Percentiles rank a stretch among this genome's conserved stretches.
These are phyloP conservation scores for Rhinogobio ventralis DNA, from an alignment of 2,797 vertebrate genomes.

Conservation along the genomic window DNA sequence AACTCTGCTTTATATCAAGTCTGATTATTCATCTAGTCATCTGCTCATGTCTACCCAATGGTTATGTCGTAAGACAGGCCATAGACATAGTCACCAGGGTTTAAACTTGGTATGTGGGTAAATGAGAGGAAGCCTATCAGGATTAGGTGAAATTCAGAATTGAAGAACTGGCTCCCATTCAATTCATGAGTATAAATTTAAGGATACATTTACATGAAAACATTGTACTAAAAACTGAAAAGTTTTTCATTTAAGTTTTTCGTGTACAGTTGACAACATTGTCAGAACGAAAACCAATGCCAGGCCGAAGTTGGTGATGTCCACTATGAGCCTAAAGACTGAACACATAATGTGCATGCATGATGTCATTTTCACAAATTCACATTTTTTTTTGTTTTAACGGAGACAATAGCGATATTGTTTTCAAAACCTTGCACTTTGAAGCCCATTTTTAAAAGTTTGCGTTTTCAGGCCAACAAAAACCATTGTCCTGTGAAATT, in stretches of 20 bases:
- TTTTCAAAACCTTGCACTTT: not conserved
- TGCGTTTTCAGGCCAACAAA: no score
- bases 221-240: not conserved
- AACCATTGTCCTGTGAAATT: not conserved
- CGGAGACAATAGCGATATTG: no score
- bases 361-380: no score
- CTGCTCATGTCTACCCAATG: not conserved
- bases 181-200: not conserved
- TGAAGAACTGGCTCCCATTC: not conserved
- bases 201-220: not conserved
- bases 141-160: not conserved
- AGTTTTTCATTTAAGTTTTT: not conserved
- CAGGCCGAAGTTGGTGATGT: not conserved
- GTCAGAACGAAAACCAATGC: not conserved
- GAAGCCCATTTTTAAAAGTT: not conserved
- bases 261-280: not conserved
- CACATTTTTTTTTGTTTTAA: no score
- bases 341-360: no score
- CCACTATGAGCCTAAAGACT: no score
- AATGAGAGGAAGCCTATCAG: not conserved
- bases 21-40: conserved; percentile 21
- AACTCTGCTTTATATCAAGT: not conserved
- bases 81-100: not conserved
- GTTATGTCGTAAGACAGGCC: not conserved
- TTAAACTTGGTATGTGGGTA: not conserved